Percentiles rank a stretch among this genome's conserved stretches.
Evolutionary conservation across 2,113 vertebrate genomes (phyloP).

Genomic region (pig (Sus scrofa)): T2T-Sscrofa CM000818.6:52528001-52528500

Average conservation of each 20-base stretch:
- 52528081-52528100: not conserved
- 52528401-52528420: not conserved
- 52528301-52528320: not conserved
- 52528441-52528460: not conserved
- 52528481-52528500: not conserved
- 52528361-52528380: not conserved
- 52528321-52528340: not conserved
- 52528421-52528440: not conserved
- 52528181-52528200: not conserved
- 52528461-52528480: not conserved
- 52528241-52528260: not conserved
- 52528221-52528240: not conserved
- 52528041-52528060: not conserved
- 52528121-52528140: not conserved
- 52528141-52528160: not conserved
- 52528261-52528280: not conserved
- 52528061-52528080: not conserved
- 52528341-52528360: not conserved
- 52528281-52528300: conserved; percentile 16
- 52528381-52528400: not conserved
- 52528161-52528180: not conserved
- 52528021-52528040: not conserved
- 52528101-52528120: not conserved
- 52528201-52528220: not conserved
- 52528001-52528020: not conserved